Base-by-base conservation (phyloP, 1,140 invertebrate genomes). In the Phymorhynchus buccinoides region DNA sequence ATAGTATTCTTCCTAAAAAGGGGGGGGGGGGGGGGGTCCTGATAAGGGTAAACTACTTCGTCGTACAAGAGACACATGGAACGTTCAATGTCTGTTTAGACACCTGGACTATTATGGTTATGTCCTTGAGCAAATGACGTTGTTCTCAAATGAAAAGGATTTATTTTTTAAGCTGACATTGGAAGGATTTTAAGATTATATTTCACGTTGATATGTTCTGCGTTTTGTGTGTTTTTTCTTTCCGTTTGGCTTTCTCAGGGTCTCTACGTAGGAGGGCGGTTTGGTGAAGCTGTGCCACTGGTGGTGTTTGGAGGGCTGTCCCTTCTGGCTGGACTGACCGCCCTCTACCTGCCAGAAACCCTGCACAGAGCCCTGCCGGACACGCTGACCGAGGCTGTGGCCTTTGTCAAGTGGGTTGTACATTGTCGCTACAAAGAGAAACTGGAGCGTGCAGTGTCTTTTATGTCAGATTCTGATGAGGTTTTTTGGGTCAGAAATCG, bases 301-400 rank as follows among this genome's bases (percentile, higher is more conserved):
- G 71, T 89, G 12, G 68, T 90, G n/a, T 90, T 89, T 83, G 90
- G 90, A 37, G 83, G 52, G 18, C 48, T 80, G 2, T 80, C 89
- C 39, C 56, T 90, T 27, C 66, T 84, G n/a, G 88, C 88, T 18
- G 90, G 90, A 18, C 18, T 89, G 6, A 37, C 88, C 18, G 83
- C 86, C 30, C 42, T 90, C 0, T n/a, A 83, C 3, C 56, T 90
- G 80, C 90, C 88, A 41, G 89, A 89, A 79, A 90, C 89, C 37
- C 82, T 86, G 1, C 80, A 87, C 82, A 86, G 83, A 83, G 39
- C 80, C 52, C 83, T 90, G 30, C 88, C 89, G 18, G 87, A 90
- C 81, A 89, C 86, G 7, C 80, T 89, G 41, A 80, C 88, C 75
- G 88, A 89, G 68, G 89, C 85, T 22, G 79, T 86, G 42, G 77